Evolutionary conservation across 2,797 vertebrate species (phyloP).

Genomic region (Leucoraja ocellata): DNA sequence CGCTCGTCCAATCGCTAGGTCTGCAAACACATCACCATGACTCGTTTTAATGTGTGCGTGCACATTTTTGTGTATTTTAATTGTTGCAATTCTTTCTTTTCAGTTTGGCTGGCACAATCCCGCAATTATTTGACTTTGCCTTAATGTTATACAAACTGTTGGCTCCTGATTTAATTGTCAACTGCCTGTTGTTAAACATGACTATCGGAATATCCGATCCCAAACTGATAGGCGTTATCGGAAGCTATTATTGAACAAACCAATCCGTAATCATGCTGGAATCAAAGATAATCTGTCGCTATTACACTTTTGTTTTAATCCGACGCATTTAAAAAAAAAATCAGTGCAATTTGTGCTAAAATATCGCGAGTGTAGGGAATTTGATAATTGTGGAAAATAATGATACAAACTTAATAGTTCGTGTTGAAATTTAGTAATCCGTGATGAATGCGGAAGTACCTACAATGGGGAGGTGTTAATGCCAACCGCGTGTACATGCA

Average conservation of each 20-base stretch:
- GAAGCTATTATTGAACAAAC: slow-evolving; percentile 34
- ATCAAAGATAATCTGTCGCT: not conserved
- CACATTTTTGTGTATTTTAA: not conserved
- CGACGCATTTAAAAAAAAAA: not conserved
- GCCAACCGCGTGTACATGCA: not conserved
- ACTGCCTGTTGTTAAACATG: not conserved
- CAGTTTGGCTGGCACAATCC: not conserved
- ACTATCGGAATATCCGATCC: not conserved
- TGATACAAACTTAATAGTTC: not conserved
- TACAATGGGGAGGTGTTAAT: not conserved
- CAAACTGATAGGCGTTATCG: slow-evolving; percentile 32
- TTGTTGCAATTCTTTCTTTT: slow-evolving; percentile 3
- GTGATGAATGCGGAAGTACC: slow-evolving; percentile 13
- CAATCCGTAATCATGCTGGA: not conserved
- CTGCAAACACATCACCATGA: not conserved
- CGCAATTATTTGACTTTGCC: not conserved
- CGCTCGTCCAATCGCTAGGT: slow-evolving; percentile 13
- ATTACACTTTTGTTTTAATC: not conserved
- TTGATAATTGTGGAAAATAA: not conserved
- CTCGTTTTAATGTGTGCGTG: not conserved
- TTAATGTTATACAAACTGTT: not conserved
- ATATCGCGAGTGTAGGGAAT: not conserved
- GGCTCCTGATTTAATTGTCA: slow-evolving; percentile 13
- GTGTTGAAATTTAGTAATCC: not conserved
- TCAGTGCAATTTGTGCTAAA: not conserved